phyloP scores from a whole-genome alignment of 2,888 invertebrate species.

The Prenolepis imparis region DNA sequence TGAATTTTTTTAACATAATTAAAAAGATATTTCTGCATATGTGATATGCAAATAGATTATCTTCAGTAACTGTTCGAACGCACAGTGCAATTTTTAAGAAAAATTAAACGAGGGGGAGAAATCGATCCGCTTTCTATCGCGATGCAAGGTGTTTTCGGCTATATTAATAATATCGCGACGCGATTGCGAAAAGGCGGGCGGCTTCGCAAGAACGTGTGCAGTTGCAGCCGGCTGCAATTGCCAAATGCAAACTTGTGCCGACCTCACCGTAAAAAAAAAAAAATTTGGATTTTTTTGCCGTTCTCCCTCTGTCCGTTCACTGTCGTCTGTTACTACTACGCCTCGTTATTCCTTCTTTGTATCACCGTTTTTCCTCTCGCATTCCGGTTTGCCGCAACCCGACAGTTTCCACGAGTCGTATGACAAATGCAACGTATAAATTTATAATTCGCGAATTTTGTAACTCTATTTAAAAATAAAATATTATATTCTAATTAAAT shows the following conservation, averaged over 20 bases:
- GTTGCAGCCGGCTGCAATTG: slow-evolving; percentile 22
- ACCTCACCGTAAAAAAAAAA: slow-evolving; percentile 64
- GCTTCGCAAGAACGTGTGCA: slow-evolving; percentile 34
- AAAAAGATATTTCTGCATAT: not conserved
- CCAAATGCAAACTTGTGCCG: slow-evolving; percentile 56
- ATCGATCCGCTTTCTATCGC: slow-evolving; percentile 32
- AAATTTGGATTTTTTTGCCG: slow-evolving; percentile 63
- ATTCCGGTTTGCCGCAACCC: slow-evolving; percentile 59
- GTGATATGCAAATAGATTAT: not conserved
- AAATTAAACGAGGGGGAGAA: not conserved
- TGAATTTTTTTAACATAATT: not conserved
- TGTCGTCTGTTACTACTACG: slow-evolving; percentile 21
- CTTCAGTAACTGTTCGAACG: not conserved
- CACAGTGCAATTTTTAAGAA: not conserved
- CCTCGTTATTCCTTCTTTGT: slow-evolving; percentile 30
- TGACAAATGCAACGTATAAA: slow-evolving; percentile 11
- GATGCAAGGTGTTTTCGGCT: slow-evolving; percentile 16
- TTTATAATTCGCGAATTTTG: not conserved
- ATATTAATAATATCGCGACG: not conserved
- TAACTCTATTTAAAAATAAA: slow-evolving; percentile 8
- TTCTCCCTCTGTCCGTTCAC: slow-evolving; percentile 34
- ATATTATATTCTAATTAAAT: no score
- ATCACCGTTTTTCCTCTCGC: slow-evolving; percentile 54
- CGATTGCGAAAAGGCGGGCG: not conserved
- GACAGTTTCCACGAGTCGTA: slow-evolving; percentile 67